Evolutionary conservation across 2,888 invertebrate genomes (phyloP).

Genomic region (Melipona bicolor): DNA sequence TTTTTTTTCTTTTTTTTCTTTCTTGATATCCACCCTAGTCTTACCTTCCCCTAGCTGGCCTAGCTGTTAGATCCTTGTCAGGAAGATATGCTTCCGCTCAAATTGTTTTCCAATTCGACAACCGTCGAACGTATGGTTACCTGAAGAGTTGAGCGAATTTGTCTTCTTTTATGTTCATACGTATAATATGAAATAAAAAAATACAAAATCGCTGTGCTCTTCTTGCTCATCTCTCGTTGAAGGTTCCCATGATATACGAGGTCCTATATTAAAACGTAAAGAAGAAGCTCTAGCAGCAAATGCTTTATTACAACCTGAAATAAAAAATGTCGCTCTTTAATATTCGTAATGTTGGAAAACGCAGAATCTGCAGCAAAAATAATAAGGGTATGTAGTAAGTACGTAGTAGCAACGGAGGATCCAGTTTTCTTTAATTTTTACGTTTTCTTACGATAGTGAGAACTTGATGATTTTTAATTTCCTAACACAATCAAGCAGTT

Average conservation of each 20-base stretch:
- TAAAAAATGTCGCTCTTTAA: neutral
- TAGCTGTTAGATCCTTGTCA: slow-evolving; percentile 36
- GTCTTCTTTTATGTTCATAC: slow-evolving; percentile 26
- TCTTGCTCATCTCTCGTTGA: neutral
- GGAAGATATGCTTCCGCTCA: slow-evolving; percentile 41
- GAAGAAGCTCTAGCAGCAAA: no score
- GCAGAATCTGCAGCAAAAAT: neutral
- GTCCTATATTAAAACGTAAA: neutral
- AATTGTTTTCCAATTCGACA: slow-evolving; percentile 77
- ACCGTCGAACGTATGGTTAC: slow-evolving; percentile 57
- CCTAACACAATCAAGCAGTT: no score
- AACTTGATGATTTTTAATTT: no score
- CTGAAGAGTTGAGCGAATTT: slow-evolving; percentile 30
- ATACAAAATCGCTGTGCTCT: no score
- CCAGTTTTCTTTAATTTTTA: no score
- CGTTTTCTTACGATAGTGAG: no score
- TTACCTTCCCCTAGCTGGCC: slow-evolving; percentile 41
- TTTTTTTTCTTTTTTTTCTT: slow-evolving; percentile 24
- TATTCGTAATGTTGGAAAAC: neutral
- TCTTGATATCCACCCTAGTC: slow-evolving; percentile 35
- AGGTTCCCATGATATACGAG: neutral
- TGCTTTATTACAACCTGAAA: no score
- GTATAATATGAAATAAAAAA: neutral
- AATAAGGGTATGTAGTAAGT: no score
- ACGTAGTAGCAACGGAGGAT: no score